These are phyloP conservation scores for Oryzias sinensis DNA, from an alignment of 2,797 vertebrate genomes.

Conservation along the genomic window DNA sequence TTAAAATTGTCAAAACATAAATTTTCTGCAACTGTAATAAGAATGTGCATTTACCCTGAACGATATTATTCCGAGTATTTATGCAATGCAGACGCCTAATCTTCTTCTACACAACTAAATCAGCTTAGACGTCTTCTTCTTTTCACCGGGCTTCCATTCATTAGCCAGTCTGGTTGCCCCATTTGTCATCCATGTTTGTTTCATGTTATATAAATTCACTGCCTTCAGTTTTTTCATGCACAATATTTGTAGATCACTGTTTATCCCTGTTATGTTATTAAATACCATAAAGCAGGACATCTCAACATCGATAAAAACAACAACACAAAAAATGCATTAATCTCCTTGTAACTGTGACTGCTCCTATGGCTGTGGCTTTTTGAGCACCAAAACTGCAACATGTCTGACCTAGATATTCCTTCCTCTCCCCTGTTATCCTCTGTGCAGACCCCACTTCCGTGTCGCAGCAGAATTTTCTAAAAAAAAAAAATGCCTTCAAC, in stretches of 20 bases:
- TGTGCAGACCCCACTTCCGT: conserved; percentile 25
- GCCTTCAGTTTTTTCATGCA: background rate
- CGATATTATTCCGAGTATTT: background rate
- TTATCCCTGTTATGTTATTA: background rate
- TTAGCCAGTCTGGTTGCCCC: background rate
- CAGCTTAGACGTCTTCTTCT: conserved; percentile 12
- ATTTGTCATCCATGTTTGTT: too few species aligned
- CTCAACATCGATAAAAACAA: background rate
- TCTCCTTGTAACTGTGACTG: background rate
- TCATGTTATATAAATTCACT: background rate
- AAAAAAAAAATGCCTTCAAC: background rate
- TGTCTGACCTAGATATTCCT: conserved; percentile 61
- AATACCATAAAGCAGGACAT: background rate
- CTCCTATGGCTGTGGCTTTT: conserved; percentile 20
- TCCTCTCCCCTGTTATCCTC: conserved; percentile 39
- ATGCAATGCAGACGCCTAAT: conserved; percentile 21
- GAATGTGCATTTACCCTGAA: too few species aligned
- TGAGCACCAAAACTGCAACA: conserved; percentile 34
- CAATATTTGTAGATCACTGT: background rate
- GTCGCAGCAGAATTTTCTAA: conserved; percentile 29
- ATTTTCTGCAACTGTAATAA: too few species aligned
- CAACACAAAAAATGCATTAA: background rate
- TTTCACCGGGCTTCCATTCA: background rate
- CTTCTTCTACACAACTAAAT: conserved; percentile 20
- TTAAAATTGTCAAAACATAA: too few species aligned